Evolutionary conservation across 2,113 vertebrate genomes (phyloP), one percentile per base, ranked within the genome.

Genomic region (Tachuris rubrigastra): DNA sequence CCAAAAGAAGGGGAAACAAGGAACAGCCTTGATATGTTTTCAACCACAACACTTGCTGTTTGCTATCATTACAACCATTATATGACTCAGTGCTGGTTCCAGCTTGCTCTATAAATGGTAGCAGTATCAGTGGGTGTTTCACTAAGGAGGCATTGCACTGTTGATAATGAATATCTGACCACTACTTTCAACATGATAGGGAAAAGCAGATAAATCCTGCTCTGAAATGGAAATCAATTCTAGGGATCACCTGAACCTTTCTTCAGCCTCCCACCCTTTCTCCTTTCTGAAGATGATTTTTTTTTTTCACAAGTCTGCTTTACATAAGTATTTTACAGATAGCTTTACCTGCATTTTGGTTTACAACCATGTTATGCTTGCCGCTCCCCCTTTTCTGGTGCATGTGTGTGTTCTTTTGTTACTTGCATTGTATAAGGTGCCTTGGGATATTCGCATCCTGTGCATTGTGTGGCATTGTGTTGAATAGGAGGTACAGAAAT

Each of bases 361-460:
- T 62, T 42, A 66, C 28, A 83, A 18, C 23, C 76, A 72, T 92
- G 37, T 46, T 89, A 90, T 67, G 35, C 30, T 80, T 69, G 59
- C 47, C 93, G 71, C 69, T 94, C 77, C 88, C 93, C 77, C 72
- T 44, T 90, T 83, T 93, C 75, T 96, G 59, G 68, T 89, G 47
- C 77, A 89, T 93, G 76, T 96, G 90, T 92, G 85, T 93, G 75
- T 44, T 73, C 80, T 92, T 96, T 97, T 96, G 93, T 96, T 92
- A 53, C 93, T 96, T 85, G 95, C 53, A 96, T 97, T 97, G 96
- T 97, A n/a, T 96, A 79, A 91, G 87, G 96, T 97, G 95, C 94
- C 97, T 97, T 93, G 96, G 96, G 96, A 97, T 97, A 96, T 84
- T 97, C 89, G 91, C 94, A 97, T 97, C 96, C 96, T 97, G 96